Percentiles rank a stretch among this genome's conserved stretches.
Evolutionary conservation across 2,113 vertebrate genomes (phyloP).

Genomic region (Arenaria interpres): DNA sequence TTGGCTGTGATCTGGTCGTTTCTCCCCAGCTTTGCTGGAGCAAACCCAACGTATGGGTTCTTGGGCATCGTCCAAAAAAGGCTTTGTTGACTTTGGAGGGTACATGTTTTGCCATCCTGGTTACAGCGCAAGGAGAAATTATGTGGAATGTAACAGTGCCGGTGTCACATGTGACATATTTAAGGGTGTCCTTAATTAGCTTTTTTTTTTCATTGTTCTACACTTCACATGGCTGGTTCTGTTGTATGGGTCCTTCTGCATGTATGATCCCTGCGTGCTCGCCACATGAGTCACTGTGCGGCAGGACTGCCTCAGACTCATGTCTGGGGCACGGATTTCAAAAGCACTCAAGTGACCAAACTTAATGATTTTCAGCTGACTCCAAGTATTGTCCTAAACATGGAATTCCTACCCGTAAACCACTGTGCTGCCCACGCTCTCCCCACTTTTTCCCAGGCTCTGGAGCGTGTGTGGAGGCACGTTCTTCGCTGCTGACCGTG

Average conservation of each 20-base stretch:
- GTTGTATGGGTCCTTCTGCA: not conserved
- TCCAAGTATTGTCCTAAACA: conserved; percentile 41
- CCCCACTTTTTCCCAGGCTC: conserved; percentile 9
- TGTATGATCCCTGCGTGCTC: not conserved
- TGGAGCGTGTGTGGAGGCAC: not conserved
- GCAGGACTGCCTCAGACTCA: not conserved
- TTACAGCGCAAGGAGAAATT: not conserved
- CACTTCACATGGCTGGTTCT: conserved; percentile 5
- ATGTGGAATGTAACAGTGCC: not conserved
- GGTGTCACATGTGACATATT: not conserved
- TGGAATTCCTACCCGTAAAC: conserved; percentile 35
- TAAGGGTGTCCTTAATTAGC: not conserved
- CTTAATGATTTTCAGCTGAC: conserved; percentile 63
- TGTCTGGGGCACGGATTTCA: conserved; percentile 37
- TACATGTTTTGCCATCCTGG: not conserved
- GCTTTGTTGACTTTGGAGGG: not conserved
- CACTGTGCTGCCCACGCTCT: conserved; percentile 11
- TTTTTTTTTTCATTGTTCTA: not conserved
- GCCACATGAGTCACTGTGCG: conserved; percentile 15
- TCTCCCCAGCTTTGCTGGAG: not conserved
- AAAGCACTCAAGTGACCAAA: conserved; percentile 50
- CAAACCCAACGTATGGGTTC: not conserved
- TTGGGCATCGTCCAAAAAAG: not conserved
- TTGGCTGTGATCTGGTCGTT: conserved; percentile 8
- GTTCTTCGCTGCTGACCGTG: not conserved